Base-by-base conservation (phyloP, 2,113 vertebrate species). In the Hyla sarda region DNA sequence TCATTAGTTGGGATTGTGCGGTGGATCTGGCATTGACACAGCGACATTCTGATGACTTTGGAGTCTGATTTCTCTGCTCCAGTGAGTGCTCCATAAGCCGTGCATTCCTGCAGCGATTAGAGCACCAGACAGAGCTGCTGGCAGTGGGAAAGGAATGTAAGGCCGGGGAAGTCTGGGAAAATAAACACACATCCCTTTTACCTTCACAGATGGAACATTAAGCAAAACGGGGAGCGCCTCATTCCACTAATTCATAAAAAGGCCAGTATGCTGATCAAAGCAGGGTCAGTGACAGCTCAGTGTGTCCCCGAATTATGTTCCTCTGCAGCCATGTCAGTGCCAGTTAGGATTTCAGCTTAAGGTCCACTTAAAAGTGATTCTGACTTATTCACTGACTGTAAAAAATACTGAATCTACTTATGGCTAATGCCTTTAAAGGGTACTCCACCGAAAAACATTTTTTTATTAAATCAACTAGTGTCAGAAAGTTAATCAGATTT, bases 91-190 rank as follows among this genome's bases (percentile, higher is more conserved):
- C 34, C n/a, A 82, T 86, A 86, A 86, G 65, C 85, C 62, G 19
- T 58, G 77, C 65, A 86, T 86, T 86, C 85, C 85, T 28, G 67
- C 21, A 74, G 69, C 6, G 85, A 86, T 86, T 86, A 86, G 69
- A 25, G 77, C 34, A 12, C 50, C 65, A 86, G 65, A 86, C 85
- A 86, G 85, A 86, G 85, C 81, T 86, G 77, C 67, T 86, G 77
- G 60, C 67, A 82, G 77, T 62, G 52, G 85, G 85, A 86, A 60
- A 72, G 85, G 77, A 86, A 81, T 86, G 77, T 47, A 58, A 60
- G 85, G 65, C 77, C 67, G 62, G 21, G 30, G 25, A 74, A 21
- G 45, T 71, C 52, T 48, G 72, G 72, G 56, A 84, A 76, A 76
- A 23, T 34, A 71, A 28, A 19, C 45, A 37, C 65, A 83, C 10